Conservation (phyloP, 2,113 vertebrate species). For the Hypanus sabinus region DNA sequence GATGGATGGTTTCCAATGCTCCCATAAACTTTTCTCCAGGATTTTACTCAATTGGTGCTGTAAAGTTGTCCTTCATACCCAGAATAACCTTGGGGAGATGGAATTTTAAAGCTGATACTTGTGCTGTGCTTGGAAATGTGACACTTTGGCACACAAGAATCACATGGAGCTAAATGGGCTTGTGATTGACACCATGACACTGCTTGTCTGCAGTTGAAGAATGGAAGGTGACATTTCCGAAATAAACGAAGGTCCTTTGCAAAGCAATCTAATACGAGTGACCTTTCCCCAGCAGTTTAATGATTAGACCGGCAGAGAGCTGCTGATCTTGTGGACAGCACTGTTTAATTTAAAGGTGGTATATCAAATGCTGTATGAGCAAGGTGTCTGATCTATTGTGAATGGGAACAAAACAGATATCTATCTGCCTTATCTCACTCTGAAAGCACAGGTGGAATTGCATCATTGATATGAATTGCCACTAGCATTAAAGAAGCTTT, state of each 20-base stretch:
- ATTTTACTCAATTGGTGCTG: too few species aligned
- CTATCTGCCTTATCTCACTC: not conserved
- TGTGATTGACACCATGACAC: not conserved
- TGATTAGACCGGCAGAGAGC: not conserved
- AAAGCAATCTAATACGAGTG: not conserved
- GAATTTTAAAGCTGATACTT: not conserved
- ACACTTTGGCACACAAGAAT: not conserved
- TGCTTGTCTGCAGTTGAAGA: not conserved
- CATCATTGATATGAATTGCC: not conserved
- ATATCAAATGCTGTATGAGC: not conserved
- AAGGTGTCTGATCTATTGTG: not conserved
- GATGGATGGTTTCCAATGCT: too few species aligned
- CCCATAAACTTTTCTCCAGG: too few species aligned
- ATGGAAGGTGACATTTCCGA: not conserved
- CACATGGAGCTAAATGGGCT: not conserved
- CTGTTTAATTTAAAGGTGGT: not conserved
- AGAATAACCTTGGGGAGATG: not conserved
- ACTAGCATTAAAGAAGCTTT: not conserved
- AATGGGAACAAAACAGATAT: not conserved
- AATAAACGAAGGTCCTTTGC: not conserved
- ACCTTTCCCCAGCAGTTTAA: not conserved
- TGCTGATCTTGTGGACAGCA: not conserved
- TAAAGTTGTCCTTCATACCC: not conserved
- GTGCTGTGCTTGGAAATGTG: not conserved
- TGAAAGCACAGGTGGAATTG: not conserved